phyloP scores from a whole-genome alignment of 2,113 vertebrate genomes.

The Diadophis punctatus region DNA sequence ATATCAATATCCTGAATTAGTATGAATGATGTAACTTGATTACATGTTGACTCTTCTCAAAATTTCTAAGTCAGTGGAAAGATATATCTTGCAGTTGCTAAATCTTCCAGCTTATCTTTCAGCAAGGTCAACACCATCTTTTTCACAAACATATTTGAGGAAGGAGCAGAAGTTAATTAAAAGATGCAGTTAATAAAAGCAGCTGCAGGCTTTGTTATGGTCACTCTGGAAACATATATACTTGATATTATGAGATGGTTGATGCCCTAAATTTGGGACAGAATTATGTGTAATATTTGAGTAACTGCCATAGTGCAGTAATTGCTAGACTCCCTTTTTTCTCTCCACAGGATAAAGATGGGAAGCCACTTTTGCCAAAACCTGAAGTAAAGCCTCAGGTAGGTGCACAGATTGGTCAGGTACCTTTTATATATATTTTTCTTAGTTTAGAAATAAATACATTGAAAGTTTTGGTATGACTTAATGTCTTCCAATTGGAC shows the following conservation, averaged over 20 bases:
- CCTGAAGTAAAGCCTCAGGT: conserved; percentile 58
- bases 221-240: background rate
- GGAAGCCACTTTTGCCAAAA: conserved; percentile 63
- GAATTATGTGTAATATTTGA: background rate
- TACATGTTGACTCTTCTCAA: background rate
- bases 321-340: fast-evolving
- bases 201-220: background rate
- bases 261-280: background rate
- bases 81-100: background rate
- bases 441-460: background rate
- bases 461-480: background rate
- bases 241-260: background rate
- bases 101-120: background rate
- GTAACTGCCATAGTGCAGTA: background rate
- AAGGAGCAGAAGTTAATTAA: background rate
- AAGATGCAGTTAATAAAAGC: background rate
- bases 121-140: background rate
- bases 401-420: conserved; percentile 16
- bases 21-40: background rate
- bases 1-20: background rate
- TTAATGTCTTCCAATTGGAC: background rate
- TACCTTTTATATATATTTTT: background rate
- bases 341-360: conserved; percentile 65
- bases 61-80: background rate
- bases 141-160: background rate